phyloP scores from a whole-genome alignment of 2,888 invertebrate species.

The Iphiclides podalirius region DNA sequence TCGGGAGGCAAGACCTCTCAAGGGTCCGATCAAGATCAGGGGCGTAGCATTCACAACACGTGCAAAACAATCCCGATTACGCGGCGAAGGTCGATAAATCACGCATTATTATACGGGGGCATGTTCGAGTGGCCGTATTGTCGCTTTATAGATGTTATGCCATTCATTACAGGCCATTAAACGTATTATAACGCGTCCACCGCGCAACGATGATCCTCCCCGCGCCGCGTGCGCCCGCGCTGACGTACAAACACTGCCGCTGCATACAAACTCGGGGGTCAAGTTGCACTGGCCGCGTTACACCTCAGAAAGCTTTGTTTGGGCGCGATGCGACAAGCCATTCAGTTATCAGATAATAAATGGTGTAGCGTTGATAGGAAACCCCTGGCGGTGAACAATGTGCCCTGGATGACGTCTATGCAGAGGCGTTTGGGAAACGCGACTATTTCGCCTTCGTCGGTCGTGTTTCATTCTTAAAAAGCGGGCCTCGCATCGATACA shows the following conservation, averaged over 20 bases:
- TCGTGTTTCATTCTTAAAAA: slow-evolving; percentile 22
- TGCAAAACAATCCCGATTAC: slow-evolving; percentile 69
- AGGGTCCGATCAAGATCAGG: slow-evolving; percentile 31
- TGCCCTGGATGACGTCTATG: slow-evolving; percentile 17
- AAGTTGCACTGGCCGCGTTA: slow-evolving; percentile 46
- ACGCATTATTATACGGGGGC: slow-evolving; percentile 73
- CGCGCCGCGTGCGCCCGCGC: slow-evolving; percentile 9
- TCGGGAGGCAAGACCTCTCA: too few species aligned
- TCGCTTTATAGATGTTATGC: slow-evolving; percentile 78
- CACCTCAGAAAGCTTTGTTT: slow-evolving; percentile 74
- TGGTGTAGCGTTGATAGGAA: slow-evolving; percentile 62
- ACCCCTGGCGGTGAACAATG: slow-evolving; percentile 37
- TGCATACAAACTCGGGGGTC: slow-evolving; percentile 49
- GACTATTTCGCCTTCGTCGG: slow-evolving; percentile 12
- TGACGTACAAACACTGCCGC: slow-evolving; percentile 31
- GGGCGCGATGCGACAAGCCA: slow-evolving; percentile 73
- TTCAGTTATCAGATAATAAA: slow-evolving; percentile 73
- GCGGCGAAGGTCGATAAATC: slow-evolving; percentile 69
- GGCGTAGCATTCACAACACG: slow-evolving; percentile 60
- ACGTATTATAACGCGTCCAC: slow-evolving; percentile 69
- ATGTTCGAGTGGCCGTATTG: slow-evolving; percentile 75
- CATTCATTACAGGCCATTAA: slow-evolving; percentile 80
- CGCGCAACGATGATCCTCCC: slow-evolving; percentile 41
- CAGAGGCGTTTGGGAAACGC: slow-evolving; percentile 14
- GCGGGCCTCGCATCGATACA: neutral